Evolutionary conservation across 2,797 vertebrate genomes (phyloP), one percentile per base, ranked within the genome.

Genomic region (Myripristis murdjan): DNA sequence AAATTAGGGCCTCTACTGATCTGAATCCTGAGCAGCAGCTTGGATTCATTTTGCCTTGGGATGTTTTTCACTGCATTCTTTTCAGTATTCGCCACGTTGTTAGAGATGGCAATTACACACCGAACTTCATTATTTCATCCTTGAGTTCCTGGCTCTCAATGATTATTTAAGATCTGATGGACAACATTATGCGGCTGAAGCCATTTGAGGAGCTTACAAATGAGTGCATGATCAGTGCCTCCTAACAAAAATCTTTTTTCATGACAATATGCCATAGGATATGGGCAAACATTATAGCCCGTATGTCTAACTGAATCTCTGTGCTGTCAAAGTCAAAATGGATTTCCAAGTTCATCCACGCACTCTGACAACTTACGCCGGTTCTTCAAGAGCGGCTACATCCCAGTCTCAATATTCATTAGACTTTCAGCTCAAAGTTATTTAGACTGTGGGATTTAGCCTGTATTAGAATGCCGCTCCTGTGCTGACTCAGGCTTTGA

Each of bases 391-490:
- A 52, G 31, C 28, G 62, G 33, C 44, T 24, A 26, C 26, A 39
- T 68, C 26, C 46, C 57, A 16, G 12, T 28, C 22, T 82, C 53
- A 26, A 55, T 67, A 66, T 77, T 72, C 64, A 74, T 65, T 46
- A 47, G 23, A 26, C 15, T 52, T 59, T 58, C 41, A 80, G 59
- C 24, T 77, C 37, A 73, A 72, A 75, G 72, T 68, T 70, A 72
- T 84, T 79, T 62, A 52, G 70, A 51, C 48, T 79, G 47, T 61
- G 54, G 55, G 55, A 48, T 77, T 76, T 23, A 26, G 76, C 47
- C 44, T 69, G n/a, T 41, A 73, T 87, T 87, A 68, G 63, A 64
- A 85, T 88, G 84, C 82, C 57, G 56, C 63, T 81, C 77, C 73
- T 64, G 79, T 41, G 18, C 79, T 63, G 73, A 80, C 78, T 33